Base-by-base conservation (phyloP, 2,113 vertebrate species). In the Ahaetulla prasina region DNA sequence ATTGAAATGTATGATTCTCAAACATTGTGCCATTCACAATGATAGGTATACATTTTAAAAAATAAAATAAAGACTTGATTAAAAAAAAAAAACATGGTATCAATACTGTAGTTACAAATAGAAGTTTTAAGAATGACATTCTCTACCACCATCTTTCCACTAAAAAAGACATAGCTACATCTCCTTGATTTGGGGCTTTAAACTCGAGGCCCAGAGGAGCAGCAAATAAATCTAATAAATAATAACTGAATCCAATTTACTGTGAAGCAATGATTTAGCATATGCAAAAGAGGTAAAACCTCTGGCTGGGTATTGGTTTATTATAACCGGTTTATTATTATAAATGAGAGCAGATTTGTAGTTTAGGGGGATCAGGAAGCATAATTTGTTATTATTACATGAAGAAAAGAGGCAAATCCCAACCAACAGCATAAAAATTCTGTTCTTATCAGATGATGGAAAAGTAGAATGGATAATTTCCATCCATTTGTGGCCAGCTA, bases 241-340 rank as follows among this genome's bases (percentile, higher is more conserved):
- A 60, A 60, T 91, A 93, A 47, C 57, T 94, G 94, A 87, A 89
- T 95, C 93, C 91, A 49, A 87, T 94, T 95, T 68, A 92, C 63
- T 94, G 85, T 93, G 93, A 91, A 18, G 92, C 60, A 92, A 95
- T 93, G 88, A 91, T 95, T 96, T 96, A 10, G 49, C 95, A 94
- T 49, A 94, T 93, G 94, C 95, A 95, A 94, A 10, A 95, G 91
- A 11, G 86, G 93, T 45, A 25, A 95, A 96, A 96, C 96, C 94
- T 95, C 95, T 95, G 95, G 92, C 94, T 96, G 89, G 80, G 55
- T 54, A 90, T 85, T 60, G 0, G 3, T 89, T 95, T 95, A 94
- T 95, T 94, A 85, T 3, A 3, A 84, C 87, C n/a, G n/a, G n/a
- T n/a, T n/a, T n/a, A n/a, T n/a, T n/a, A 93, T 93, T 95, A n/a